Percentiles rank a stretch among this genome's conserved stretches.
phyloP scores from a whole-genome alignment of 2,113 vertebrate species.

The Ochotona curzoniae region DNA sequence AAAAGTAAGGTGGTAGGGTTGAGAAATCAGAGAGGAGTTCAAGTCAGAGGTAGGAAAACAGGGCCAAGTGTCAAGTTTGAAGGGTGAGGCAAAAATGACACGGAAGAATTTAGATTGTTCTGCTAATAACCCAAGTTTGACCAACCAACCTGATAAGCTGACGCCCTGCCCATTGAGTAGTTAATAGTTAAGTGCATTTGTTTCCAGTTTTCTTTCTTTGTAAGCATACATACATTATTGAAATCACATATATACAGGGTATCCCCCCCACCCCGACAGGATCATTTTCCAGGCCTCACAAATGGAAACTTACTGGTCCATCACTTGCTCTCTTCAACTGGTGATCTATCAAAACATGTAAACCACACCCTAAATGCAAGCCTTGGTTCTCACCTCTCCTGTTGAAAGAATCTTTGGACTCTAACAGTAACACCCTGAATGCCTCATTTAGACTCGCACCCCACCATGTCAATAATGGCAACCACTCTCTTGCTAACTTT shows the following conservation, averaged over 20 bases:
- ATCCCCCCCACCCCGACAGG: not conserved
- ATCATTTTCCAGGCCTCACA: slow-evolving; percentile 5
- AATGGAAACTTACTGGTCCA: slow-evolving; percentile 12
- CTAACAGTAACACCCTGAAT: not conserved
- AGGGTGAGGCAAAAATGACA: slow-evolving; percentile 19
- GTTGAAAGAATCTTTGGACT: slow-evolving; percentile 39
- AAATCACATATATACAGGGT: not conserved
- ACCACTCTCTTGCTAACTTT: not conserved
- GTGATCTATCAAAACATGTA: slow-evolving; percentile 26
- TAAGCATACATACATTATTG: not conserved
- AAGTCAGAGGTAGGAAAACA: slow-evolving; percentile 3
- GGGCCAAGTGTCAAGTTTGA: slow-evolving; percentile 14
- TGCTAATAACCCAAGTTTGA: slow-evolving; percentile 29
- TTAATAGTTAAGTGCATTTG: slow-evolving; percentile 54
- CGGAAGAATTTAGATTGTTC: slow-evolving; percentile 31
- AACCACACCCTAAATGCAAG: slow-evolving; percentile 16
- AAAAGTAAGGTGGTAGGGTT: not conserved
- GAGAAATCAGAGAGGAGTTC: slow-evolving; percentile 34
- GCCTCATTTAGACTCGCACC: not conserved
- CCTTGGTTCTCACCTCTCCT: not conserved
- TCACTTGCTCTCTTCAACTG: not conserved
- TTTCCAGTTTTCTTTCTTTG: slow-evolving; percentile 45
- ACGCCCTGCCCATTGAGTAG: not conserved
- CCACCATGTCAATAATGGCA: not conserved
- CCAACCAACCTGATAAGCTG: not conserved